Conservation (phyloP, 2,797 vertebrate species). For the Enteromius treurensis region DNA sequence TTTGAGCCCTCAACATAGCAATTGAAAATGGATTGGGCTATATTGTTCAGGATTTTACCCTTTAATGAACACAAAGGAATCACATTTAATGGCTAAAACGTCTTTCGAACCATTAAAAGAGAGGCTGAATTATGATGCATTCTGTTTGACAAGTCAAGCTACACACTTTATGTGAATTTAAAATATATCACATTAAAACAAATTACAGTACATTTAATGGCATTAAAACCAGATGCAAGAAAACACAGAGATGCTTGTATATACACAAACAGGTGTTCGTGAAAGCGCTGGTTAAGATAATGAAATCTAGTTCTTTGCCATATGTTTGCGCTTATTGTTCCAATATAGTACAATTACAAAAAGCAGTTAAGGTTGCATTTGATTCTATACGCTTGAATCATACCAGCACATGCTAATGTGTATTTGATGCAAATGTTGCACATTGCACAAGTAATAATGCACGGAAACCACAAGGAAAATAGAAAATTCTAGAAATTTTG, state of each 20-base stretch:
- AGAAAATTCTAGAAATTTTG: neutral
- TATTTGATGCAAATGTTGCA: conserved; percentile 2
- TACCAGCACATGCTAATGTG: neutral
- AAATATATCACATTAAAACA: neutral
- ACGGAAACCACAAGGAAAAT: neutral
- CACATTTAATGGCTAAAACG: conserved; percentile 27
- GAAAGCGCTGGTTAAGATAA: conserved; percentile 22
- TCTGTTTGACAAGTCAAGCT: conserved; percentile 1
- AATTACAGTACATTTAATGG: conserved; percentile 10
- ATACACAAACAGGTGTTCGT: conserved; percentile 2
- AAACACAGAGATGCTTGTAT: neutral
- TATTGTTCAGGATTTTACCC: conserved; percentile 56
- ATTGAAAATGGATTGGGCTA: conserved; percentile 41
- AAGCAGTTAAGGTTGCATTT: neutral
- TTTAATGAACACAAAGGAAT: conserved; percentile 55
- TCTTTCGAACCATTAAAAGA: conserved; percentile 6
- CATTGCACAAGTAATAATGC: neutral
- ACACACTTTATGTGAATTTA: neutral
- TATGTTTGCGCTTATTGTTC: conserved; percentile 4
- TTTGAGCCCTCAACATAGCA: conserved; percentile 37
- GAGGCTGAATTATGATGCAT: neutral
- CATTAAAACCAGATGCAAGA: conserved; percentile 7
- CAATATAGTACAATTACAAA: neutral
- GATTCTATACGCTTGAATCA: neutral
- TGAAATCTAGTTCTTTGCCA: conserved; percentile 21